Conservation (phyloP, 2,888 invertebrate species). For the Cryptus viduatorius region DNA sequence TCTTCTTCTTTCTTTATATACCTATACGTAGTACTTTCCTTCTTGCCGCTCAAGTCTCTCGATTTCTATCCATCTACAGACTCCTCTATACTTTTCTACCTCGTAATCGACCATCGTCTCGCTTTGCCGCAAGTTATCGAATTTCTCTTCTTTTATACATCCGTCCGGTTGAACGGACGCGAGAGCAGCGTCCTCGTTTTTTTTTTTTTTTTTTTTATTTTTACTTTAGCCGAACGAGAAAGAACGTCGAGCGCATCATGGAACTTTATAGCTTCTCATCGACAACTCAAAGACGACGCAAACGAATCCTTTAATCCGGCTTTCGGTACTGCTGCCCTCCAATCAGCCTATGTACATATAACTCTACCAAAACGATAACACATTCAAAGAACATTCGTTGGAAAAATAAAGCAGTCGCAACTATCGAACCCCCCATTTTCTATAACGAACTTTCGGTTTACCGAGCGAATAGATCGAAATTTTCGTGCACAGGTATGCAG, state of each 20-base stretch:
- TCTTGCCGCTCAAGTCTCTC: neutral
- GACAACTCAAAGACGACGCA: slow-evolving; percentile 43
- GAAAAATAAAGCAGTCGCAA: neutral
- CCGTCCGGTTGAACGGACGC: slow-evolving; percentile 19
- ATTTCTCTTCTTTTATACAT: slow-evolving; percentile 57
- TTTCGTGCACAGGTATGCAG: neutral
- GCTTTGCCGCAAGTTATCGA: slow-evolving; percentile 49
- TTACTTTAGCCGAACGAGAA: slow-evolving; percentile 16
- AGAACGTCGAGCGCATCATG: slow-evolving; percentile 26
- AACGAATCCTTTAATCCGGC: slow-evolving; percentile 53
- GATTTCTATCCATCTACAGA: slow-evolving; percentile 19
- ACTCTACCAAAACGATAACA: slow-evolving; percentile 7
- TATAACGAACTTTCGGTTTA: neutral
- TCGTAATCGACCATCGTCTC: slow-evolving; percentile 59
- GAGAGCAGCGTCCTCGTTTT: slow-evolving; percentile 4
- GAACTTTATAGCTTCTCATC: slow-evolving; percentile 56
- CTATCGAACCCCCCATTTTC: neutral
- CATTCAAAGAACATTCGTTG: neutral
- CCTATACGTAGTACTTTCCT: slow-evolving; percentile 1
- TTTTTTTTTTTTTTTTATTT: neutral
- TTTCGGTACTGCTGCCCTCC: slow-evolving; percentile 30
- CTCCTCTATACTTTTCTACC: slow-evolving; percentile 33
- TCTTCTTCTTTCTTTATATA: slow-evolving; percentile 14
- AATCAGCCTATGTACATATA: neutral
- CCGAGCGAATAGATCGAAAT: neutral